Conservation (phyloP, 2,888 invertebrate genomes). For the Mythimna impura region DNA sequence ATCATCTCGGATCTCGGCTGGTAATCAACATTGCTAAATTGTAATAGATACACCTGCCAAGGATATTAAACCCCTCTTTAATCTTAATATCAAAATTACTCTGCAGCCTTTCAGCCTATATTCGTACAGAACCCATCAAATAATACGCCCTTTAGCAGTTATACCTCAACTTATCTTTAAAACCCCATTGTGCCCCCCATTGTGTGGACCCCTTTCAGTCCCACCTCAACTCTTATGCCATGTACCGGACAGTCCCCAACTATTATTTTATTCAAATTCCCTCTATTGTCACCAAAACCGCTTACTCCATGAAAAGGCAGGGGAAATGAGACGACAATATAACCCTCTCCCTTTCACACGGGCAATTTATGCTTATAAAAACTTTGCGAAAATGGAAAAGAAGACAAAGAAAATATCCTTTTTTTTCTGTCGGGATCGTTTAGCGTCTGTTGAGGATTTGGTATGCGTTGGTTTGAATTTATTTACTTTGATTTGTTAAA, state of each 20-base stretch:
- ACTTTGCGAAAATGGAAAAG: conserved; percentile 59
- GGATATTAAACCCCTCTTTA: not conserved
- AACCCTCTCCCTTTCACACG: conserved; percentile 49
- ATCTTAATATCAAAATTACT: conserved; percentile 9
- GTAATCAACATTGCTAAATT: not conserved
- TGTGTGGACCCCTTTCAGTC: conserved; percentile 69
- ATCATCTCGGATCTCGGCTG: not conserved
- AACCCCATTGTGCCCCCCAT: conserved; percentile 75
- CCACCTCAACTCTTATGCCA: conserved; percentile 69
- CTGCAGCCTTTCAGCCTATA: not conserved
- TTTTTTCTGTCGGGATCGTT: conserved; percentile 37
- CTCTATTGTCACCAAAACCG: conserved; percentile 74
- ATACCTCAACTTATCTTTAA: conserved; percentile 69
- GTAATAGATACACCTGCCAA: conserved; percentile 5
- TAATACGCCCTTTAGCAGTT: conserved; percentile 70
- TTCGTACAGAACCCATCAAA: conserved; percentile 67
- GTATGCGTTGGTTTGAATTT: conserved; percentile 32
- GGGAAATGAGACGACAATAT: conserved; percentile 45
- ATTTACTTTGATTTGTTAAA: conserved; percentile 43
- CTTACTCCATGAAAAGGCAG: conserved; percentile 70
- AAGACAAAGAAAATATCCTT: conserved; percentile 60
- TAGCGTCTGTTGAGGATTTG: conserved; percentile 46
- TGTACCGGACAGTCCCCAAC: conserved; percentile 77
- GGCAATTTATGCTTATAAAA: conserved; percentile 60
- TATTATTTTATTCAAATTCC: conserved; percentile 87